Base-by-base conservation (phyloP, 2,888 invertebrate genomes). In the Ischnus inquisitorius region DNA sequence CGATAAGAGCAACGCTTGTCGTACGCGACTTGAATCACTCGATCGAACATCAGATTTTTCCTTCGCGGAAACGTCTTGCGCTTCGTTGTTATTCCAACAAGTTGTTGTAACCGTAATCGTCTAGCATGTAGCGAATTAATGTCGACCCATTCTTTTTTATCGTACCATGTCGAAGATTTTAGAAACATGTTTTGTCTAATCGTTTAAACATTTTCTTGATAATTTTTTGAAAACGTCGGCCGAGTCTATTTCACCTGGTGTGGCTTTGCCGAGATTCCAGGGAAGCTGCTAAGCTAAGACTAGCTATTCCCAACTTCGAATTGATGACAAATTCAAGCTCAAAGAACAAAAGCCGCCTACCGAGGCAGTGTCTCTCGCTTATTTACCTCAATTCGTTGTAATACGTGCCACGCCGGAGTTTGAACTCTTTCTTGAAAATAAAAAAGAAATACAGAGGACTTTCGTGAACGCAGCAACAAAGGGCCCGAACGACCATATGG, bases 371-470 rank as follows among this genome's bases (percentile, higher is more conserved):
- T 54, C 57, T 76, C 71, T 67, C 69, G 64, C 81, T 80, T 77
- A 77, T 85, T 84, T 84, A 85, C 85, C 79, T 79, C 79, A 82
- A 84, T 85, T 86, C 25, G 14, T 6, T 25, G 28, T 87, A 85
- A 86, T 86, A 88, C 88, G 88, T 88, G 88, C 87, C 83, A 78
- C 79, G 74, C 80, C 79, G 82, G 72, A 77, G 79, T 83, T 84
- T 82, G 75, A 82, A 83, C 79, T 84, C 77, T 82, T 82, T 78
- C 12, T n/a, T n/a, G 14, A 25, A 28, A 57, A 57, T 22, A 57
- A 12, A 57, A 25, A 22, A 60, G 1, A 60, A 14, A 60, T 54
- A 41, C 69, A 28, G 25, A n/a, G 3, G 28, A 60, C 28, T 28
- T 48, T 34, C 34, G 51, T 69, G 54, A 67, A 71, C 72, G 46